Conservation (phyloP, 1,140 invertebrate species). For the Drosophila ohnishii region DNA sequence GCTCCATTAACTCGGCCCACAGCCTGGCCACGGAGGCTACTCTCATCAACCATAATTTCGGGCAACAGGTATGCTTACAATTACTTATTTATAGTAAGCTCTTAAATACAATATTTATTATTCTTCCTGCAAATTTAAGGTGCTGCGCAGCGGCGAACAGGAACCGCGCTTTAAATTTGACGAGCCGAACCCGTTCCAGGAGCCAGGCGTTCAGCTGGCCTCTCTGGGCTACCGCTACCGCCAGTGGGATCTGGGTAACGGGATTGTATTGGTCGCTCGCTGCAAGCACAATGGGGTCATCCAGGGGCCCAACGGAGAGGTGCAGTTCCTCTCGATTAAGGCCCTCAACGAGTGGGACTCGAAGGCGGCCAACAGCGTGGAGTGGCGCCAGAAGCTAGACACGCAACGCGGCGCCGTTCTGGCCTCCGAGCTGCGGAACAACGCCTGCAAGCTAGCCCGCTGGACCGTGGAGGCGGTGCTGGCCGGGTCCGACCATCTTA, state of each 20-base stretch:
- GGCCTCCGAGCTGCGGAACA: constrained; percentile 98
- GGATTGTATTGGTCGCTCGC: constrained; percentile 93
- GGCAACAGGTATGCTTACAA: constrained; percentile 89
- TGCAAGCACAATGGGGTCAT: constrained; percentile 99
- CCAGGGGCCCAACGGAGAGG: constrained; percentile 93
- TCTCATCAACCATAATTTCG: constrained; percentile 99
- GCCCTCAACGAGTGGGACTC: constrained; percentile 99
- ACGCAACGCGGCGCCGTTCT: constrained; percentile 98
- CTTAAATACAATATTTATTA: no score
- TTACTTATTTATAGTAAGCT: no score
- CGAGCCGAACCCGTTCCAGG: constrained; percentile 96
- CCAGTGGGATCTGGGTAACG: constrained; percentile 98
- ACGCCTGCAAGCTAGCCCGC: constrained; percentile 99
- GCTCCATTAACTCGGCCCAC: constrained; percentile 96
- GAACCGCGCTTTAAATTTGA: constrained; percentile 96
- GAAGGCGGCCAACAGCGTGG: constrained; percentile 96
- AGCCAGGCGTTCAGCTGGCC: constrained; percentile 94
- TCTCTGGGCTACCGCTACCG: constrained; percentile 98
- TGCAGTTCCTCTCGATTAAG: constrained; percentile 97
- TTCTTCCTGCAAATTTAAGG: constrained; percentile 67
- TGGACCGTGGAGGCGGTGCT: constrained; percentile 99
- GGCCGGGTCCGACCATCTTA: constrained; percentile 98
- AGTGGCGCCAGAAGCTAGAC: constrained; percentile 99
- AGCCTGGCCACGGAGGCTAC: constrained; percentile 99
- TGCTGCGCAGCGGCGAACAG: constrained; percentile 85